Base-by-base conservation (phyloP, 2,888 invertebrate species). In the Brachyopa scutellaris region DNA sequence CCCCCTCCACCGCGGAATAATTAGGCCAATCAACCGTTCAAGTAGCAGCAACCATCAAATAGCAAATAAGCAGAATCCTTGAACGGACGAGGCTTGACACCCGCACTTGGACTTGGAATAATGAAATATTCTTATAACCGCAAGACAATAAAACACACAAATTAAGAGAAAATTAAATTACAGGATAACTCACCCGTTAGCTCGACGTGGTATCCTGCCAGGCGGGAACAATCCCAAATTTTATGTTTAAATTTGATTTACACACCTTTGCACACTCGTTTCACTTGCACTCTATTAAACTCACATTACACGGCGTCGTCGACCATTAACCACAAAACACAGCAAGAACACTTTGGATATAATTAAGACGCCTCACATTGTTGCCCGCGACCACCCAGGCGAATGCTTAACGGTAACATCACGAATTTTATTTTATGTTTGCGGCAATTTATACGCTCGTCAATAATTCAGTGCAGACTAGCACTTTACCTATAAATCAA, bases 121-220 rank as follows among this genome's bases (percentile, higher is more conserved):
- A 62, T 36, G 5, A 21, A 62, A 62, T 47, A 33, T 38, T 19
- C 0, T 40, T 29, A 29, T 4, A 40, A 33, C 29, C 38, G 1
- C 42, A 19, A 31, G 13, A 59, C 29, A 70, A 31, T 33, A 42
- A 53, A 61, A 21, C 26, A 29, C 40, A 26, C 29, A 4, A 70
- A 61, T 73, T 73, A 55, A 26, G 36, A 53, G 72, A 62, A 73
- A 73, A 73, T 73, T 62, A 4, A 73, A 73, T 72, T 72, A 51
- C 57, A 38, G 49, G 26, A 51, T 53, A 33, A 15, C 33, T 80
- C 64, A 80, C 80, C 80, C 59, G 21, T 38, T 59, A 11, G 17
- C 47, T 21, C 3, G 4, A 2, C 15, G 31, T 42, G 42, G 49
- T 80, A 64, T 76, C 73, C 69, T 62, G 61, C 21, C 36, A 15